Conservation (phyloP, 2,113 vertebrate genomes). For the Diphyllodes magnificus region DNA sequence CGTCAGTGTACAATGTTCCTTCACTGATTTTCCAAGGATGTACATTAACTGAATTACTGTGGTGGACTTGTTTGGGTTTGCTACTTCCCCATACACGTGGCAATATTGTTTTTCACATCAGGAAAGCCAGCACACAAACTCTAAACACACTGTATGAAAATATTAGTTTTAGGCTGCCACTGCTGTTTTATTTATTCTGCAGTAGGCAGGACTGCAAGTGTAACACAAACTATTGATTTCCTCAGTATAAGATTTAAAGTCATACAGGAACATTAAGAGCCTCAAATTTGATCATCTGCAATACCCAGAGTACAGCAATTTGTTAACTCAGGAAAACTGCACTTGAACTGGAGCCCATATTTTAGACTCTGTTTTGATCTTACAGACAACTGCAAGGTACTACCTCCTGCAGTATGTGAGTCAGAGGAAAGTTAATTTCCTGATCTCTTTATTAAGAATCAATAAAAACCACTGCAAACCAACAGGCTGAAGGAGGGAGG, state of each 20-base stretch:
- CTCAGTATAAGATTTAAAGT: background rate
- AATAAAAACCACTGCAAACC: background rate
- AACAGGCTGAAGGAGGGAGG: background rate
- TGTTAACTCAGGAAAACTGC: background rate
- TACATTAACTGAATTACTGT: background rate
- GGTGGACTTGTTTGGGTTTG: background rate
- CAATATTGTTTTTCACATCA: background rate
- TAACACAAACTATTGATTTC: background rate
- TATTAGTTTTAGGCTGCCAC: background rate
- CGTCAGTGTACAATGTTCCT: background rate
- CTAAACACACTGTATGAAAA: background rate
- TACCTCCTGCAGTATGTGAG: background rate
- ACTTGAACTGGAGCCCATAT: background rate
- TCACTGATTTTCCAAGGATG: background rate
- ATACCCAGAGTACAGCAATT: background rate
- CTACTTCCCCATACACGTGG: rapidly evolving
- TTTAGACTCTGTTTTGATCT: background rate
- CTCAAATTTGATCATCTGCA: background rate
- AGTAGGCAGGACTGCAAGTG: background rate
- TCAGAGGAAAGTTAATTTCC: background rate
- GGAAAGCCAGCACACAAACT: background rate
- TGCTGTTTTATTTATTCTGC: background rate
- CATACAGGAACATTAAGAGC: background rate
- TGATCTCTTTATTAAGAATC: background rate
- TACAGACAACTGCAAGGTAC: background rate